Conservation (phyloP, 2,888 invertebrate species). For the Hemaris fuciformis region DNA sequence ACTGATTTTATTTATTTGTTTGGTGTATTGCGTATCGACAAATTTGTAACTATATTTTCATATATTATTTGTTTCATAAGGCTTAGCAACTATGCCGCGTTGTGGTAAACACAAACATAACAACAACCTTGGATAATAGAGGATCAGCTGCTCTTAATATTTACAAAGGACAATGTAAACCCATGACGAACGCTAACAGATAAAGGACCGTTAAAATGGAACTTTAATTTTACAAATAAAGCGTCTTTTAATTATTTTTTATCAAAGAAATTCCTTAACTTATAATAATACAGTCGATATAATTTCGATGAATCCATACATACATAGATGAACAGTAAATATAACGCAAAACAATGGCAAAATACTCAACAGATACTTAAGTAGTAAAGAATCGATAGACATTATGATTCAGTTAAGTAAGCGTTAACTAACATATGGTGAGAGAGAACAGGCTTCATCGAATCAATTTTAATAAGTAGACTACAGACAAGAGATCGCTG, state of each 20-base stretch:
- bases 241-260: not conserved
- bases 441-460: not conserved
- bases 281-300: constrained; percentile 1
- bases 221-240: not conserved
- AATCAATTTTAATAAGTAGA: not conserved
- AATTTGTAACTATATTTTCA: not conserved
- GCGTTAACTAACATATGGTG: not conserved
- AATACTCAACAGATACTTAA: not conserved
- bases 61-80: constrained; percentile 8
- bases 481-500: not conserved
- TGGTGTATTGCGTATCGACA: constrained; percentile 8
- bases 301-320: constrained; percentile 4
- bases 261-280: not conserved
- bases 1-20: constrained; percentile 15
- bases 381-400: not conserved
- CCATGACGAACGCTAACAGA: not conserved
- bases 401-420: constrained; percentile 2
- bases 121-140: not conserved
- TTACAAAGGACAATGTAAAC: not conserved
- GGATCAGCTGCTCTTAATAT: constrained; percentile 6
- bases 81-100: constrained; percentile 5
- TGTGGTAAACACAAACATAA: not conserved
- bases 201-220: not conserved
- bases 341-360: not conserved
- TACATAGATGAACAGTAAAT: not conserved